Evolutionary conservation across 2,797 vertebrate genomes (phyloP).

Genomic region (Phaenicophaeus curvirostris): DNA sequence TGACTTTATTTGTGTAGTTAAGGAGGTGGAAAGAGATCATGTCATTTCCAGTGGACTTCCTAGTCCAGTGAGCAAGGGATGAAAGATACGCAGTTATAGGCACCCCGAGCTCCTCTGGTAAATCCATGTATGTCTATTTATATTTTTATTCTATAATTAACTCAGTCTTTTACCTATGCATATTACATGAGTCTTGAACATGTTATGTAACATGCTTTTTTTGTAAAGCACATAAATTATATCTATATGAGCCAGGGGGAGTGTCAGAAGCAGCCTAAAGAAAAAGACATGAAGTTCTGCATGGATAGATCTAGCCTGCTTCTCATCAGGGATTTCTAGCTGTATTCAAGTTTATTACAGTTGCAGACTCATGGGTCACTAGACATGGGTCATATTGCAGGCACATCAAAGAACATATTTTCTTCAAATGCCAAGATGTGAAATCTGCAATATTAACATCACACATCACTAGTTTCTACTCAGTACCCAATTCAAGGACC

Average conservation of each 20-base stretch:
- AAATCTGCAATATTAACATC: background rate
- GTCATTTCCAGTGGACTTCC: background rate
- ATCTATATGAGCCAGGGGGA: background rate
- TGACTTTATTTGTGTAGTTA: background rate
- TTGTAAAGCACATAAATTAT: background rate
- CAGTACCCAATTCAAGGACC: background rate
- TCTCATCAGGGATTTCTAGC: background rate
- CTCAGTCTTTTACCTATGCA: background rate
- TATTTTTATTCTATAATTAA: background rate
- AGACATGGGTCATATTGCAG: background rate
- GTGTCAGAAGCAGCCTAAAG: background rate
- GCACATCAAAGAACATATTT: background rate
- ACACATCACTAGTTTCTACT: background rate
- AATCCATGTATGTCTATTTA: background rate
- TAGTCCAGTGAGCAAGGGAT: background rate
- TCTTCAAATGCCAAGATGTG: background rate
- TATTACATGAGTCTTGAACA: background rate
- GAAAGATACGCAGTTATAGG: background rate
- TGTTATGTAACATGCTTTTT: rapidly evolving
- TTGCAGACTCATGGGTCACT: background rate
- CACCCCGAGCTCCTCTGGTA: background rate
- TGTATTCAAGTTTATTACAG: background rate
- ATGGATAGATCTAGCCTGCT: background rate
- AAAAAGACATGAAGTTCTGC: background rate
- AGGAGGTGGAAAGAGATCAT: background rate